Percentiles rank a stretch among this genome's conserved stretches.
phyloP scores from a whole-genome alignment of 1,140 invertebrate species.

The Zaprionus kolodkinae region DNA sequence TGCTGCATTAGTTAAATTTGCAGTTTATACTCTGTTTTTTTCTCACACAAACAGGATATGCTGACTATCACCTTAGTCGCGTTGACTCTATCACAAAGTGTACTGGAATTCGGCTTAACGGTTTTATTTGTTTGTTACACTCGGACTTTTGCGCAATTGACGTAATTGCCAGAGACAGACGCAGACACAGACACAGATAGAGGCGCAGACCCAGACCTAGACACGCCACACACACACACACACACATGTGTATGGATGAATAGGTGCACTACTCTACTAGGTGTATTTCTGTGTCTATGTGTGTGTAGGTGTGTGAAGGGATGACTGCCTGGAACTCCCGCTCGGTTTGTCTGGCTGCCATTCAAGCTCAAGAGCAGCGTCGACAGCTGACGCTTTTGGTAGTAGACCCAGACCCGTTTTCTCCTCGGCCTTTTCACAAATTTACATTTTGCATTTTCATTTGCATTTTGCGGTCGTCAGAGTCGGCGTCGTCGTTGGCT shows the following conservation, averaged over 20 bases:
- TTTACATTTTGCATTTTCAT: slow-evolving; percentile 63
- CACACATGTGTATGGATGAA: slow-evolving; percentile 33
- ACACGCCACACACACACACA: slow-evolving; percentile 38
- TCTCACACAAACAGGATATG: not conserved
- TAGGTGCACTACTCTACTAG: not conserved
- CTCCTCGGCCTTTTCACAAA: slow-evolving; percentile 70
- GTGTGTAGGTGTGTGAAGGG: slow-evolving; percentile 20
- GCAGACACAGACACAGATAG: slow-evolving; percentile 38
- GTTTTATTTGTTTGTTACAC: slow-evolving; percentile 77
- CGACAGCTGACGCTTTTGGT: slow-evolving; percentile 44
- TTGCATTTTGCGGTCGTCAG: slow-evolving; percentile 43
- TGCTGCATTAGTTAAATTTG: too few relatives aligned
- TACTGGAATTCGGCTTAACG: slow-evolving; percentile 65
- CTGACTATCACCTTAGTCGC: slow-evolving; percentile 1
- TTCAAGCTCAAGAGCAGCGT: slow-evolving; percentile 77
- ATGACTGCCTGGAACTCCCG: slow-evolving; percentile 30
- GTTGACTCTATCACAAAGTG: slow-evolving; percentile 68
- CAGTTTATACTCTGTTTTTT: not conserved
- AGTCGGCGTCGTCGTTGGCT: slow-evolving; percentile 2
- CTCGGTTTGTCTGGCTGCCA: slow-evolving; percentile 42
- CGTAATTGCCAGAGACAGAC: slow-evolving; percentile 64
- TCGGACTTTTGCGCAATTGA: slow-evolving; percentile 70
- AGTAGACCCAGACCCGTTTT: slow-evolving; percentile 40
- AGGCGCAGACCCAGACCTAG: slow-evolving; percentile 52
- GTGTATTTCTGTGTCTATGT: slow-evolving; percentile 5